A percentile compares a stretch with the other conserved stretches of the same genome.
phyloP scores from a whole-genome alignment of 2,797 vertebrate species.

The Hozukius guyotensis region DNA sequence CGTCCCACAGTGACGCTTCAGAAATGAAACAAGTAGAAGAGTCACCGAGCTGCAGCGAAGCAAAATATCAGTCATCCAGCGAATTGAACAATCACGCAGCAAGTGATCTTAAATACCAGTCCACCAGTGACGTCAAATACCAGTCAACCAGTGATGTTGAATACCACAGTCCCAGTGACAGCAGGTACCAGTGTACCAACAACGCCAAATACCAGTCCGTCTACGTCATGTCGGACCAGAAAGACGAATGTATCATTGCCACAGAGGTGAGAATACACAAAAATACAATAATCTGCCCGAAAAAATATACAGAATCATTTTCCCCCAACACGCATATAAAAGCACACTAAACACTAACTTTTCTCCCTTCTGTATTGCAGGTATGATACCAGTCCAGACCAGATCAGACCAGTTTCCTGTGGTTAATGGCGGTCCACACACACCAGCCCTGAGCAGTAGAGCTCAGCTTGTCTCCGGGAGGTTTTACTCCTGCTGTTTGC shows the following conservation, averaged over 20 bases:
- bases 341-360: slow-evolving; percentile 9
- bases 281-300: background rate
- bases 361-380: slow-evolving; percentile 71
- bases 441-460: slow-evolving; percentile 85
- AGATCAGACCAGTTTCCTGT: slow-evolving; percentile 46
- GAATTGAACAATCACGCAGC: slow-evolving; percentile 90
- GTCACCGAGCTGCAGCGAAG: slow-evolving; percentile 85
- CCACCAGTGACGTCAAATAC: slow-evolving; percentile 69
- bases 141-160: slow-evolving; percentile 68
- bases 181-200: slow-evolving; percentile 59
- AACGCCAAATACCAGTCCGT: slow-evolving; percentile 98
- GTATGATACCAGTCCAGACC: slow-evolving; percentile 85
- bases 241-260: slow-evolving; percentile 98
- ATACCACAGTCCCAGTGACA: slow-evolving; percentile 78
- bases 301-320: background rate
- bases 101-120: slow-evolving; percentile 87
- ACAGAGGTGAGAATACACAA: slow-evolving; percentile 89
- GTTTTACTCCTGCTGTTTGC: slow-evolving; percentile 94
- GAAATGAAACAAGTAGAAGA: slow-evolving; percentile 88
- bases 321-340: background rate
- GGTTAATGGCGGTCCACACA: slow-evolving; percentile 57
- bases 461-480: slow-evolving; percentile 88
- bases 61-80: slow-evolving; percentile 92
- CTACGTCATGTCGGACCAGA: slow-evolving; percentile 97
- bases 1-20: slow-evolving; percentile 83